These are phyloP conservation scores for Rutpela maculata DNA, from an alignment of 2,888 invertebrate genomes.

Conservation along the genomic window DNA sequence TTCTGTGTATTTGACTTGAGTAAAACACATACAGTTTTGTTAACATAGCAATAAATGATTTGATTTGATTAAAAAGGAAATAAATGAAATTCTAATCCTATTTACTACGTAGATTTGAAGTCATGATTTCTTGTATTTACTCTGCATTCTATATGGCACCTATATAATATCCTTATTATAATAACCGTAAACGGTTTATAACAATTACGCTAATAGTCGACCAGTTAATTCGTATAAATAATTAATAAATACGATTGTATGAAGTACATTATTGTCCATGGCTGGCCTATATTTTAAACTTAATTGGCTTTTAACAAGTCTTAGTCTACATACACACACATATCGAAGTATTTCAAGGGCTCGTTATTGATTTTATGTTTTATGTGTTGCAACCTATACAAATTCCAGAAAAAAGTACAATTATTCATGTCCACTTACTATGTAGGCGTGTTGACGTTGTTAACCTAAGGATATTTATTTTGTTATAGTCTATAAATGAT, in stretches of 20 bases:
- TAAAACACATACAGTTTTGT: too few relatives aligned
- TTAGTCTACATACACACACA: background rate
- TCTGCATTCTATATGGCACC: background rate
- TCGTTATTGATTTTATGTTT: conserved; percentile 28
- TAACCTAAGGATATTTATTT: conserved; percentile 32
- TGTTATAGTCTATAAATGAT: conserved; percentile 28
- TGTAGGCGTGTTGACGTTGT: conserved; percentile 36
- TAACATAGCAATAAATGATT: too few relatives aligned
- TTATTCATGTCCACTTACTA: conserved; percentile 24
- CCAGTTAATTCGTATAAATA: conserved; percentile 12
- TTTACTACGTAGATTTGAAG: background rate
- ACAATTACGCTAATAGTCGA: background rate
- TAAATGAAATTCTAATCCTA: too few relatives aligned
- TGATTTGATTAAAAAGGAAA: too few relatives aligned
- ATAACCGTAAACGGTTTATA: background rate
- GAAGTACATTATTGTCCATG: background rate
- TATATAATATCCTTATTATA: background rate
- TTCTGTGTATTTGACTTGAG: too few relatives aligned
- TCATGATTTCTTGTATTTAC: background rate
- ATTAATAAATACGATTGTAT: conserved; percentile 1
- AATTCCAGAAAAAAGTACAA: conserved; percentile 20
- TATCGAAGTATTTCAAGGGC: conserved; percentile 32
- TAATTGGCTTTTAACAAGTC: conserved; percentile 28
- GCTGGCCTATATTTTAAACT: conserved; percentile 13
- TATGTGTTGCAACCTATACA: conserved; percentile 22